Evolutionary conservation across 2,888 invertebrate genomes (phyloP).

Genomic region (Rhopalosiphum nymphaeae): DNA sequence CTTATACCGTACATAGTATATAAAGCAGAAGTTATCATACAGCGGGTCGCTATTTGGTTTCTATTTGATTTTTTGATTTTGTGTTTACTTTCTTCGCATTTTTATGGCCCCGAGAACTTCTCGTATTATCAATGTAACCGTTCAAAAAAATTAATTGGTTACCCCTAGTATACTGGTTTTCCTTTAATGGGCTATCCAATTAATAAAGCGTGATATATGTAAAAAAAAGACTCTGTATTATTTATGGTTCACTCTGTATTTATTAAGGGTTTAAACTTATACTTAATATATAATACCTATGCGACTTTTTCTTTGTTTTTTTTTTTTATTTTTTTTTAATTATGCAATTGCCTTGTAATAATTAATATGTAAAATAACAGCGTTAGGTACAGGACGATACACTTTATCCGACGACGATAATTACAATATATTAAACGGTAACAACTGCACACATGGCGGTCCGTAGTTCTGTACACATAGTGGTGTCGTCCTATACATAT

Average conservation of each 20-base stretch:
- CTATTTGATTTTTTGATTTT: background rate
- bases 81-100: background rate
- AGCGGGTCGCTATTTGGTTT: background rate
- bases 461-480: background rate
- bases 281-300: background rate
- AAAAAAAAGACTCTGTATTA: background rate
- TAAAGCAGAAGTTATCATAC: background rate
- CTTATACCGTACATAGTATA: background rate
- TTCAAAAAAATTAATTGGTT: background rate
- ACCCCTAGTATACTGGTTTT: background rate
- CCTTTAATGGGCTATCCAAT: background rate
- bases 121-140: background rate
- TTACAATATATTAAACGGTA: slow-evolving; percentile 18
- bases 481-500: background rate
- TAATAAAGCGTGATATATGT: background rate
- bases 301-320: background rate
- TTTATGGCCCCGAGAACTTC: background rate
- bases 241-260: background rate
- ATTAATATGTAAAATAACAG: slow-evolving; percentile 16
- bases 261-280: background rate
- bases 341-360: background rate
- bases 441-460: background rate
- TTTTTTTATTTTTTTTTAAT: background rate
- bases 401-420: slow-evolving; percentile 26
- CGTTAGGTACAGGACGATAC: slow-evolving; percentile 12